phyloP scores from a whole-genome alignment of 2,888 invertebrate species.

The Caenorhabditis zanzibari region DNA sequence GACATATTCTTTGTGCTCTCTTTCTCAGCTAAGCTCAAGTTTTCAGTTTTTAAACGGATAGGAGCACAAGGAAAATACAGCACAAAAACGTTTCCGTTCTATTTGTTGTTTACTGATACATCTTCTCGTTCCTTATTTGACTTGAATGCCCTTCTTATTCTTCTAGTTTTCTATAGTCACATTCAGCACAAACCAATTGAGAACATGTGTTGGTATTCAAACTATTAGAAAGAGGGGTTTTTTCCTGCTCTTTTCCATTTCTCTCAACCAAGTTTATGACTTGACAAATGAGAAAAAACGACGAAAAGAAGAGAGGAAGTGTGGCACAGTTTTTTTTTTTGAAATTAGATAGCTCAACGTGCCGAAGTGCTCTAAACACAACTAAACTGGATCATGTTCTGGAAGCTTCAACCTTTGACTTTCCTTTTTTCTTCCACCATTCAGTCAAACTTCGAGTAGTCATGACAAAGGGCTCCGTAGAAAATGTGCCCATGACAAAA shows the following conservation, averaged over 20 bases:
- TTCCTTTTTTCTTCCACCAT: constrained; percentile 4
- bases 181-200: constrained; percentile 23
- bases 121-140: constrained; percentile 13
- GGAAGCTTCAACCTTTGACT: constrained; percentile 43
- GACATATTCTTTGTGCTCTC: constrained; percentile 22
- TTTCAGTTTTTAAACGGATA: constrained; percentile 4
- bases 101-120: constrained; percentile 28
- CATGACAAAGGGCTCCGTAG: constrained; percentile 17
- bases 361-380: constrained; percentile 17
- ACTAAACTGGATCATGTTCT: constrained; percentile 48
- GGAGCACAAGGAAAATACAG: constrained; percentile 9
- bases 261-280: constrained; percentile 41
- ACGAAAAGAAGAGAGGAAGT: constrained; percentile 16
- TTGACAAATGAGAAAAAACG: constrained; percentile 44
- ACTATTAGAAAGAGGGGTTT: constrained; percentile 10
- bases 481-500: not conserved
- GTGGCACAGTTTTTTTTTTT: constrained; percentile 37
- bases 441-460: constrained; percentile 16
- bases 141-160: not conserved
- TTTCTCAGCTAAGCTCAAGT: constrained; percentile 30
- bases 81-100: constrained; percentile 30
- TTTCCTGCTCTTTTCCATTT: not conserved
- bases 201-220: constrained; percentile 24
- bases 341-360: constrained; percentile 56
- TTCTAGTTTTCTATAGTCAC: not conserved